Base-by-base conservation (phyloP, 2,888 invertebrate genomes). In the Diaperis boleti region DNA sequence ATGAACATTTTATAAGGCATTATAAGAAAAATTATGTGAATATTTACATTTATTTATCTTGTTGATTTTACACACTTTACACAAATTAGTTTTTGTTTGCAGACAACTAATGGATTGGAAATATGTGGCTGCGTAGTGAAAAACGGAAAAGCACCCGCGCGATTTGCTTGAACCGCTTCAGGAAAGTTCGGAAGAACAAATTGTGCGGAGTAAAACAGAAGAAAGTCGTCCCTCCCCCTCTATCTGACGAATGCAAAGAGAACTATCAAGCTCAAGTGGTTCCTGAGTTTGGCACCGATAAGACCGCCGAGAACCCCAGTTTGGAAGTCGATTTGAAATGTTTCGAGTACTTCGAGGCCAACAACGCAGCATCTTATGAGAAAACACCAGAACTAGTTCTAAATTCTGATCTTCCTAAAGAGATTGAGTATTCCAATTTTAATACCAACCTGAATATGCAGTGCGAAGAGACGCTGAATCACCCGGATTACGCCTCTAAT, bases 71-170 rank as follows among this genome's bases (percentile, higher is more conserved):
- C n/a, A n/a, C n/a, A n/a, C n/a, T n/a, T n/a, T n/a, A n/a, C n/a
- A n/a, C n/a, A n/a, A n/a, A n/a, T n/a, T n/a, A n/a, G n/a, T n/a
- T n/a, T n/a, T 65, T 15, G n/a, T 47, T 45, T 47, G 17, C 31
- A 47, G 50, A 17, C 13, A 20, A 20, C 29, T 54, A 76, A 78
- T 78, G 76, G 73, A 69, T 68, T 54, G 64, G 64, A 69, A 78
- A 69, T 62, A 89, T 89, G 89, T 88, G 88, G 86, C 82, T 89
- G 78, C 85, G 89, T 80, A 89, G 88, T 80, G 87, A 88, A 74
- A 87, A 87, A 77, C 85, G 86, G 82, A 85, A 85, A 71, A 83
- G 84, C 78, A 82, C 85, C 81, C 78, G 74, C 59, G 73, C 78
- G 26, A 65, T 78, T 59, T 75, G 74, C 59, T 64, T 73, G 41